These are phyloP conservation scores for Ptychoptera albimana DNA, from an alignment of 2,888 invertebrate genomes.

Conservation along the genomic window DNA sequence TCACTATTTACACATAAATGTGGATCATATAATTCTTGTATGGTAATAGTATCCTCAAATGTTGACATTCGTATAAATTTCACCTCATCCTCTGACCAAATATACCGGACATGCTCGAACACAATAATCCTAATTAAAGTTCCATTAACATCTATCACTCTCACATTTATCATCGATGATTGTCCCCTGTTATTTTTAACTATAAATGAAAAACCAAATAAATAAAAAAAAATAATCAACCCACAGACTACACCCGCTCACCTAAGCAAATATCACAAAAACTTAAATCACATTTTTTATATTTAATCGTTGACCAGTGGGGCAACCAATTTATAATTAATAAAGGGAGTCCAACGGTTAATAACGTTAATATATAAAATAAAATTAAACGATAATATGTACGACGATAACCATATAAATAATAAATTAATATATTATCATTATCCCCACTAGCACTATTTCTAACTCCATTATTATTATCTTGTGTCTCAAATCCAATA, in stretches of 20 bases:
- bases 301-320: constrained; percentile 36
- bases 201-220: constrained; percentile 1
- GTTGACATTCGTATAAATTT: constrained; percentile 51
- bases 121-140: constrained; percentile 40
- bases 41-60: constrained; percentile 34
- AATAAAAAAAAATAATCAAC: background rate
- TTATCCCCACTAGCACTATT: too few relatives aligned
- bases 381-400: too few relatives aligned
- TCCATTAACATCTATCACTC: background rate
- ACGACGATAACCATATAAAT: too few relatives aligned
- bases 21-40: constrained; percentile 14
- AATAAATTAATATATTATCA: too few relatives aligned
- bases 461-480: too few relatives aligned
- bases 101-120: constrained; percentile 58
- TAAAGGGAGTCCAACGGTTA: constrained; percentile 34
- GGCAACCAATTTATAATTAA: constrained; percentile 40
- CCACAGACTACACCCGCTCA: constrained; percentile 19
- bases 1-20: constrained; percentile 2
- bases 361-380: too few relatives aligned
- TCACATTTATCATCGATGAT: background rate
- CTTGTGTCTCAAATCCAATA: too few relatives aligned
- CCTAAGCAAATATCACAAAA: constrained; percentile 39
- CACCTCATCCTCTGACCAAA: constrained; percentile 50
- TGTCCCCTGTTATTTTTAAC: constrained; percentile 2
- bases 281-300: constrained; percentile 38